Conservation (phyloP, 2,113 vertebrate species). For the Xiphias gladius region DNA sequence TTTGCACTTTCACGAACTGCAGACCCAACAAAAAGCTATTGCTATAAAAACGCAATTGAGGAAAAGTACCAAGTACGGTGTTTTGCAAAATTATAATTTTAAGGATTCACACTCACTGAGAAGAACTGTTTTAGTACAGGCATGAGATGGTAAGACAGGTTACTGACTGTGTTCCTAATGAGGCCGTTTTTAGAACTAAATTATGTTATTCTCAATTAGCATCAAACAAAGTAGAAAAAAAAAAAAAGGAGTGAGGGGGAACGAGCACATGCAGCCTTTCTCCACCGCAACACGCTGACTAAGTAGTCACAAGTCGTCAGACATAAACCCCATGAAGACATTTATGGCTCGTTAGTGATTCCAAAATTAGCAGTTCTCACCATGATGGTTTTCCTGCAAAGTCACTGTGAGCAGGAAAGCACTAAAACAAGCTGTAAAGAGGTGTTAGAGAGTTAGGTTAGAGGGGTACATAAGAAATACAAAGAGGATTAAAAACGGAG, state of each 20-base stretch:
- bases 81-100: neutral
- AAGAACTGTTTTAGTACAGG: neutral
- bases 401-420: conserved; percentile 58
- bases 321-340: conserved; percentile 48
- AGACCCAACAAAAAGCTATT: too few species aligned
- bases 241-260: neutral
- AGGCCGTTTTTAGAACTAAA: neutral
- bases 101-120: neutral
- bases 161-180: neutral
- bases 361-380: conserved; percentile 66
- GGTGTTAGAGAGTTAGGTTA: conserved; percentile 38
- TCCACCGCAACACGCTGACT: conserved; percentile 34
- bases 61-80: too few species aligned
- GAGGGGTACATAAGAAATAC: neutral
- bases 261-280: conserved; percentile 23
- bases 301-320: conserved; percentile 35
- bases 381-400: conserved; percentile 66
- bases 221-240: conserved; percentile 3
- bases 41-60: too few species aligned
- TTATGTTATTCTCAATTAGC: neutral
- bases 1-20: neutral
- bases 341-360: conserved; percentile 45
- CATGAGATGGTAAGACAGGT: neutral
- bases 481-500: conserved; percentile 3
- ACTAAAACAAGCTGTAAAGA: conserved; percentile 71